Evolutionary conservation across 2,888 invertebrate genomes (phyloP).

Genomic region (Ectemnius continuus): DNA sequence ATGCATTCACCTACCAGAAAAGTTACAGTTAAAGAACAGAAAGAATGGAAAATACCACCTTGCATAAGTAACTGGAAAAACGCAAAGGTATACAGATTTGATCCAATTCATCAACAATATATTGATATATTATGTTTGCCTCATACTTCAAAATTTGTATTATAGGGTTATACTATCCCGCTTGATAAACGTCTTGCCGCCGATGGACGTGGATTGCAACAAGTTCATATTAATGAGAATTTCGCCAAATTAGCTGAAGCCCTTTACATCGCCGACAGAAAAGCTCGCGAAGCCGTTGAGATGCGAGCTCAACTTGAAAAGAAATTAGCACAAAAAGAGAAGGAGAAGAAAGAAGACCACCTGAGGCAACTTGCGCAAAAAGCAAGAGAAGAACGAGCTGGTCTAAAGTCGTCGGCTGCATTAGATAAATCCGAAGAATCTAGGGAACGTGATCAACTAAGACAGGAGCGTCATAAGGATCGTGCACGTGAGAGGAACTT

Average conservation of each 20-base stretch:
- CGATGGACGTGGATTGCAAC: conserved; percentile 97
- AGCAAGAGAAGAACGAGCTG: conserved; percentile 96
- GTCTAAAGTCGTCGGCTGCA: conserved; percentile 81
- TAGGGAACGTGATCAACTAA: conserved; percentile 90
- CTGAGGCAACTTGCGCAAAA: conserved; percentile 95
- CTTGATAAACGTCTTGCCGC: conserved; percentile 98
- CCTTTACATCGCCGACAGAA: conserved; percentile 97
- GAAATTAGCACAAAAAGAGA: conserved; percentile 97
- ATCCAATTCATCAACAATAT: neutral
- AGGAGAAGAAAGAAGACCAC: conserved; percentile 98
- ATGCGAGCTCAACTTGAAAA: conserved; percentile 97
- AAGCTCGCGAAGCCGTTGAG: conserved; percentile 98
- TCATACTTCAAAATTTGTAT: conserved; percentile 22
- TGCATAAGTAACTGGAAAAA: conserved; percentile 99
- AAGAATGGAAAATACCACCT: conserved; percentile 99
- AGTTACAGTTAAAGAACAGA: conserved; percentile 98
- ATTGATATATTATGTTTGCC: neutral
- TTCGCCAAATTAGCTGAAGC: conserved; percentile 99
- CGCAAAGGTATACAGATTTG: conserved; percentile 84
- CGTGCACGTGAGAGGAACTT: conserved; percentile 95
- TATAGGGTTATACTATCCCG: conserved; percentile 95
- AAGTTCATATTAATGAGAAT: conserved; percentile 99
- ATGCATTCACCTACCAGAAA: conserved; percentile 98
- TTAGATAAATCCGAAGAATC: conserved; percentile 84
- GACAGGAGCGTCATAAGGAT: conserved; percentile 94